Evolutionary conservation across 2,113 vertebrate species (phyloP), one percentile per base, ranked within the genome.

Genomic region (Stigmatopora nigra): DNA sequence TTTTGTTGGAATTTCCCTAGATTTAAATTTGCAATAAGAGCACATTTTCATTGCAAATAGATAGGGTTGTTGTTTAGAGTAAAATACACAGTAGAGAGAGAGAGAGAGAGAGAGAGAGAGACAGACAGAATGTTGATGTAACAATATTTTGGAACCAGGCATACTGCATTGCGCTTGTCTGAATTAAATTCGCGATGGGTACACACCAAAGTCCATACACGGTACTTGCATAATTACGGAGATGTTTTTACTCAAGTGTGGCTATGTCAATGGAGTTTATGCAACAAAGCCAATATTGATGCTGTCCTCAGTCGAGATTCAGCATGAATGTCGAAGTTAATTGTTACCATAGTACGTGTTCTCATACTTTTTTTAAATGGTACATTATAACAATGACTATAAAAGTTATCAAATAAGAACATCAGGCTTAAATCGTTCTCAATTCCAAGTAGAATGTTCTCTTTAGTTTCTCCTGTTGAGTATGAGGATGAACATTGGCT

Each of bases 381-480:
- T 51, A n/a, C 17, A 19, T 51, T n/a, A 8, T 53, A 22, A 49
- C 2, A 49, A 49, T 17, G 4, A 49, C 16, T 17, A 5, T 17
- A 49, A 7, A 49, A 16, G 16, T 7, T 49, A 51, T 17, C 17
- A 17, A 51, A 51, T 51, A 5, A 51, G 4, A 8, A 20, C 51
- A 20, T 53, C 19, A 53, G 19, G 11, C 19, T 22, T 20, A 13
- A 53, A n/a, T 58, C 17, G 10, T n/a, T 35, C 9, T 7, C n/a
- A 7, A 61, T 41, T 61, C 13, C 35, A 44, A 22, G 44, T 4
- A 48, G 5, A 17, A 3, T 48, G 64, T 72, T 48, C 67, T 64
- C 61, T 72, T 19, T 61, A 60, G 9, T 59, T 63, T 66, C n/a
- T 70, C 60, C 14, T 56, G 52, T 8, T 76, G 68, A 63, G 68